Evolutionary conservation across 1,140 invertebrate species (phyloP).

Genomic region (Heliothis virescens): DNA sequence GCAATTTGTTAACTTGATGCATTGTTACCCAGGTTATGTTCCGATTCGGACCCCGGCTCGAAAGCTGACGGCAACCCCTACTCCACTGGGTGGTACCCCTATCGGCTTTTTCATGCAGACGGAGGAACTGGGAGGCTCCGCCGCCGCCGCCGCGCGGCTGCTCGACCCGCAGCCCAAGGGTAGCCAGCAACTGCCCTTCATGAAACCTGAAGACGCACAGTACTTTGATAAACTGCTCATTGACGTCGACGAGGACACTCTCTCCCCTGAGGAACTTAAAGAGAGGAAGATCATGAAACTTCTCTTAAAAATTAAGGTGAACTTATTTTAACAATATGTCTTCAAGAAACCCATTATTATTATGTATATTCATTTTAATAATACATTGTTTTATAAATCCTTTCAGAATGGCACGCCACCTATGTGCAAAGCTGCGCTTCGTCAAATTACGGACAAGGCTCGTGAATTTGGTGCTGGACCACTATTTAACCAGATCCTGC

Average conservation of each 20-base stretch:
- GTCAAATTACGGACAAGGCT: constrained; percentile 99
- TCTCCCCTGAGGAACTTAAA: constrained; percentile 98
- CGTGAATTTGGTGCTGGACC: constrained; percentile 99
- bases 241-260: constrained; percentile 98
- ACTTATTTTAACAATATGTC: too few relatives aligned
- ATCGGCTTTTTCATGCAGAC: constrained; percentile 98
- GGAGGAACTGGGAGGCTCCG: constrained; percentile 91
- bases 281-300: constrained; percentile 99
- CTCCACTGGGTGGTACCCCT: constrained; percentile 96
- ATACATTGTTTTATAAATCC: not conserved
- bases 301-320: constrained; percentile 97
- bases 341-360: not conserved
- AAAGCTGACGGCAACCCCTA: constrained; percentile 99
- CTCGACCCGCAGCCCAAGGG: constrained; percentile 98
- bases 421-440: constrained; percentile 98
- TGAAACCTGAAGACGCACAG: constrained; percentile 99
- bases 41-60: constrained; percentile 98
- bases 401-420: constrained; percentile 98
- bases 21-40: constrained; percentile 91
- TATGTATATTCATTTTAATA: not conserved
- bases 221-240: constrained; percentile 99
- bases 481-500: constrained; percentile 99
- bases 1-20: constrained; percentile 50
- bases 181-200: constrained; percentile 96
- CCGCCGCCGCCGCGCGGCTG: constrained; percentile 92